Conservation (phyloP, 2,888 invertebrate species). For the Tetramorium bicarinatum region DNA sequence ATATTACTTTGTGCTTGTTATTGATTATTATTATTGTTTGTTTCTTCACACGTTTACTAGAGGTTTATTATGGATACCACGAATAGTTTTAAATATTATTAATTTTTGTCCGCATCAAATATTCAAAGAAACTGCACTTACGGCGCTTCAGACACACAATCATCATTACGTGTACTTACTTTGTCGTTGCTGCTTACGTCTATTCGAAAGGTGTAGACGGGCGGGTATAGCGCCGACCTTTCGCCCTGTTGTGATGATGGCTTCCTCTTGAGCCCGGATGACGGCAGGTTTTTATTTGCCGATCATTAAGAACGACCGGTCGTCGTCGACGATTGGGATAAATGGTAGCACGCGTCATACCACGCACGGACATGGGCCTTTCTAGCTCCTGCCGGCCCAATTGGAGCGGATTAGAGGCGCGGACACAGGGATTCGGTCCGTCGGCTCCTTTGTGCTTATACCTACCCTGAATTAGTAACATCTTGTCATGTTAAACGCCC, state of each 20-base stretch:
- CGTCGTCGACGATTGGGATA: slow-evolving; percentile 84
- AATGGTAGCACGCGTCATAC: slow-evolving; percentile 86
- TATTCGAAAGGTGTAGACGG: slow-evolving; percentile 65
- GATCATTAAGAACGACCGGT: slow-evolving; percentile 83
- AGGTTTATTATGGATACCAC: neutral
- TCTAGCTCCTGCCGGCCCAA: slow-evolving; percentile 79
- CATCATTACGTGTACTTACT: neutral
- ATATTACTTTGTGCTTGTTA: neutral
- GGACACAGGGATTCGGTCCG: slow-evolving; percentile 84
- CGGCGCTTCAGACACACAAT: neutral
- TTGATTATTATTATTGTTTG: neutral
- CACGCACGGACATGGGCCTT: slow-evolving; percentile 76
- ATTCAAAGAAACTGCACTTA: neutral
- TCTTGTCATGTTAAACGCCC: slow-evolving; percentile 84
- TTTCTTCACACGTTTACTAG: neutral
- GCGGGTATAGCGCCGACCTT: slow-evolving; percentile 63
- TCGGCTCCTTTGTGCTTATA: slow-evolving; percentile 84
- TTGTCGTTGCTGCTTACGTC: neutral
- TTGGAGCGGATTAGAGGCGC: slow-evolving; percentile 85
- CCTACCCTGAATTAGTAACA: slow-evolving; percentile 85
- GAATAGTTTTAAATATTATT: neutral
- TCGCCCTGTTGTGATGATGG: slow-evolving; percentile 67
- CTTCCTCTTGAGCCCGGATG: slow-evolving; percentile 82
- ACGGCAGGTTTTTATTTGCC: slow-evolving; percentile 83
- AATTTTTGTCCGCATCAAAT: neutral